Percentiles rank a stretch among this genome's conserved stretches.
These are phyloP conservation scores for Lepidurus apus DNA, from an alignment of 1,140 invertebrate genomes.

Conservation along the genomic window DNA sequence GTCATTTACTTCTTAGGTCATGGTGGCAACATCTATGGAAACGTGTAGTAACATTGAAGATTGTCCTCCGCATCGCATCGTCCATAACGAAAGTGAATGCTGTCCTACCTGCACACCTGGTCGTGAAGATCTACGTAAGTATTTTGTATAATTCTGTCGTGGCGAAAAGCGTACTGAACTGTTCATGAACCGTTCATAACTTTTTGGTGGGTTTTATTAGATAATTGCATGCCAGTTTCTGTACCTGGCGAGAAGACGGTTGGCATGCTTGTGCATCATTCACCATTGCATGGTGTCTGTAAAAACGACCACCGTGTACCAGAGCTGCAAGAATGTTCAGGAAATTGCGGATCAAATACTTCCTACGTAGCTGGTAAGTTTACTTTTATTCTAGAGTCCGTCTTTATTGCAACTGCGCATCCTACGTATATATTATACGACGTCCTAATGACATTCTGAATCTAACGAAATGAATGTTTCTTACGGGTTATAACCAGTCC, in stretches of 20 bases:
- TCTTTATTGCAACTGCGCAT: background rate
- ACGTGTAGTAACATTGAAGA: slow-evolving; percentile 37
- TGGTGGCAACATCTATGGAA: slow-evolving; percentile 35
- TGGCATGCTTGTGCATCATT: slow-evolving; percentile 37
- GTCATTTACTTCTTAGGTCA: slow-evolving; percentile 20
- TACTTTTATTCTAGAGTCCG: background rate
- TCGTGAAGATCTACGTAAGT: background rate
- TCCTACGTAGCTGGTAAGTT: slow-evolving; percentile 38
- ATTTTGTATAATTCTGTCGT: background rate
- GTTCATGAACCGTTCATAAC: background rate
- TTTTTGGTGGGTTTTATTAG: slow-evolving; percentile 32
- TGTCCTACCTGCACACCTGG: background rate
- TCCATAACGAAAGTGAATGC: slow-evolving; percentile 35
- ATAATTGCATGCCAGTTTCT: slow-evolving; percentile 37
- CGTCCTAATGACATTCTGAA: background rate
- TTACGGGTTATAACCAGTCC: no score
- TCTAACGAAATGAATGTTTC: no score
- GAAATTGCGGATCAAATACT: slow-evolving; percentile 40
- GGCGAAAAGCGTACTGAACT: background rate
- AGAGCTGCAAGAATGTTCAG: slow-evolving; percentile 39
- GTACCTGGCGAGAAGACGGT: slow-evolving; percentile 38
- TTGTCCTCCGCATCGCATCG: slow-evolving; percentile 34
- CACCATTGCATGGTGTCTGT: slow-evolving; percentile 38
- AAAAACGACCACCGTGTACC: slow-evolving; percentile 38
- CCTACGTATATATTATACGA: slow-evolving; percentile 6